Percentiles rank a stretch among this genome's conserved stretches.
phyloP scores from a whole-genome alignment of 2,113 vertebrate genomes.

The Peucedramus taeniatus region DNA sequence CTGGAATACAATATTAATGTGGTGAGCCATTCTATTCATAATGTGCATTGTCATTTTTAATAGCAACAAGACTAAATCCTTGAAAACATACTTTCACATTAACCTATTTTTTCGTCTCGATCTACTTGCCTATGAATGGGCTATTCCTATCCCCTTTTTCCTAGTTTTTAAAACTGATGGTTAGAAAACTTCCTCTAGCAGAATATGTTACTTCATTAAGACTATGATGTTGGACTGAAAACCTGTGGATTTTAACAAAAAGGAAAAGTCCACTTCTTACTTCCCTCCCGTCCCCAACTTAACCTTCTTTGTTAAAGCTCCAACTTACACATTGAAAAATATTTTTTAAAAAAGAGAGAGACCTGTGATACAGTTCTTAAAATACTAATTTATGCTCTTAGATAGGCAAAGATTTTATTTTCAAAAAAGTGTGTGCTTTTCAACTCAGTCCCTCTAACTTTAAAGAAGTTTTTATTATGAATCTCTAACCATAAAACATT shows the following conservation, averaged over 20 bases:
- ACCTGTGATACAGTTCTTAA: not conserved
- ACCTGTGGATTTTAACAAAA: not conserved
- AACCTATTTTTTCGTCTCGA: not conserved
- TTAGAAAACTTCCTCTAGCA: not conserved
- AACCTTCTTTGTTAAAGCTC: not conserved
- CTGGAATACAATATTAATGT: not conserved
- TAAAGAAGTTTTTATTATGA: not conserved
- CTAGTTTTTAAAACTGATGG: not conserved
- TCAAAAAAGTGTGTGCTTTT: not conserved
- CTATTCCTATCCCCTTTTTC: not conserved
- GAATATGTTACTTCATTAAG: not conserved
- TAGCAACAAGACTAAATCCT: not conserved
- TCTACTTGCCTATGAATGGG: not conserved
- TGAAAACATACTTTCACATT: not conserved
- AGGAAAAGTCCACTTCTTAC: not conserved
- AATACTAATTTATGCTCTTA: not conserved
- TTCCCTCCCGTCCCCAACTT: accelerated
- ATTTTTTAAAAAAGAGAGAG: not conserved
- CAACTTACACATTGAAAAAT: not conserved
- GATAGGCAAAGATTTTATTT: not conserved
- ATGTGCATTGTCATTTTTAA: conserved; percentile 5
- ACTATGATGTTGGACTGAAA: not conserved
- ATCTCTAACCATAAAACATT: not conserved
- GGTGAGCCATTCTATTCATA: not conserved
- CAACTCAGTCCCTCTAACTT: not conserved